phyloP scores from a whole-genome alignment of 2,113 vertebrate species.

The Cottus gobio region DNA sequence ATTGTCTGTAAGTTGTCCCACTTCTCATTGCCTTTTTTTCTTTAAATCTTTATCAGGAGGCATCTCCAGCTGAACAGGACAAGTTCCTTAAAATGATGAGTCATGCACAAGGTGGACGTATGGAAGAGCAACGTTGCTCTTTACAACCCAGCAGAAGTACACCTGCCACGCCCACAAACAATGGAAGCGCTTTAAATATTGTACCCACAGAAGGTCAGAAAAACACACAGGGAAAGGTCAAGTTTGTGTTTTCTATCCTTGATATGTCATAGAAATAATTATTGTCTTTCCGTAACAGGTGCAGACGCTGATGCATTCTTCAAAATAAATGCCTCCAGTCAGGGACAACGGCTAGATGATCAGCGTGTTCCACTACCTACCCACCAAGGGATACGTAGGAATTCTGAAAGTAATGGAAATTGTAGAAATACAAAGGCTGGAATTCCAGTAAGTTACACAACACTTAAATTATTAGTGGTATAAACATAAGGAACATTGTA shows the following conservation, averaged over 20 bases:
- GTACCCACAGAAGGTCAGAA: slow-evolving; percentile 54
- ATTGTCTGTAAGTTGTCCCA: neutral
- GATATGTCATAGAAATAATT: slow-evolving; percentile 19
- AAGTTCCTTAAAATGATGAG: slow-evolving; percentile 85
- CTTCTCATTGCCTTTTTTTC: neutral
- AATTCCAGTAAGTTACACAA: slow-evolving; percentile 37
- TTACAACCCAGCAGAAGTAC: slow-evolving; percentile 73
- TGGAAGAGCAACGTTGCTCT: slow-evolving; percentile 88
- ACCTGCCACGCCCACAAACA: slow-evolving; percentile 55
- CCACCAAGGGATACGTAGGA: slow-evolving; percentile 52
- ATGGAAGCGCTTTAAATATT: slow-evolving; percentile 50
- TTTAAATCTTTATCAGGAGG: slow-evolving; percentile 42
- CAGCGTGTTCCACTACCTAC: slow-evolving; percentile 55
- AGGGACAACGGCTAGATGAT: slow-evolving; percentile 50
- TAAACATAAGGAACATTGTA: neutral
- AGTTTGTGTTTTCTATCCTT: slow-evolving; percentile 16
- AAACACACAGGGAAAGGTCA: slow-evolving; percentile 12
- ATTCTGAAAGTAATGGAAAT: slow-evolving; percentile 52
- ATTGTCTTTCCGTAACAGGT: slow-evolving; percentile 48
- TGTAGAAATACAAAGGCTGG: slow-evolving; percentile 22
- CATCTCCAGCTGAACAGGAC: slow-evolving; percentile 77
- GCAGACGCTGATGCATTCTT: slow-evolving; percentile 84
- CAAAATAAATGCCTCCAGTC: slow-evolving; percentile 57
- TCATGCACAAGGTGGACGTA: slow-evolving; percentile 83
- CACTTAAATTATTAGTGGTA: neutral